These are phyloP conservation scores for Onychomys arenicola DNA, from an alignment of 2,797 vertebrate species.

Conservation along the genomic window DNA sequence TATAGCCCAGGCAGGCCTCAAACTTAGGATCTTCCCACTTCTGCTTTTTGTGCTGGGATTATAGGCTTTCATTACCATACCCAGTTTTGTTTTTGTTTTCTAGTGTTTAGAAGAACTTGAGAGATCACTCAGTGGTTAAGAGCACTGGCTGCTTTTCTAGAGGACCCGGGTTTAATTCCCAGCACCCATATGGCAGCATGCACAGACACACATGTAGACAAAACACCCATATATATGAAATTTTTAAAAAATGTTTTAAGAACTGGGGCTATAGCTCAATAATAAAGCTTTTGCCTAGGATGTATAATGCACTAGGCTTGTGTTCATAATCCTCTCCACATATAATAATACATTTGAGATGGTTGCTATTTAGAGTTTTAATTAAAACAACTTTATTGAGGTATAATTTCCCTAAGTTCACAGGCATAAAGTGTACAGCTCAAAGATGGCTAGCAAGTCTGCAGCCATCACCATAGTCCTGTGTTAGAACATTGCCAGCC, in stretches of 20 bases:
- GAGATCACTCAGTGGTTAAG: neutral
- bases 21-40: neutral
- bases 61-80: neutral
- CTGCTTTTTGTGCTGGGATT: neutral
- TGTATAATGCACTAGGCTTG: neutral
- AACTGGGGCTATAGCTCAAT: neutral
- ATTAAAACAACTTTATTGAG: conserved; percentile 41
- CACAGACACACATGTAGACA: neutral
- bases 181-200: neutral
- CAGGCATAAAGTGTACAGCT: neutral
- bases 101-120: neutral
- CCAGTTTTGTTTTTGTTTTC: neutral
- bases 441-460: neutral
- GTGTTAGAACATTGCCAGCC: conserved; percentile 29
- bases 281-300: neutral
- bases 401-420: conserved; percentile 26
- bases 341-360: neutral
- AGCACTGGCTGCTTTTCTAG: neutral
- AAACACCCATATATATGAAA: neutral
- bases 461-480: neutral
- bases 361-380: conserved; percentile 12
- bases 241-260: neutral
- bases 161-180: neutral
- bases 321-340: neutral
- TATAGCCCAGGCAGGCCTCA: neutral